A percentile compares a stretch with the other conserved stretches of the same genome.
Evolutionary conservation across 2,888 invertebrate species (phyloP).

Genomic region (Lasioglossum morio): DNA sequence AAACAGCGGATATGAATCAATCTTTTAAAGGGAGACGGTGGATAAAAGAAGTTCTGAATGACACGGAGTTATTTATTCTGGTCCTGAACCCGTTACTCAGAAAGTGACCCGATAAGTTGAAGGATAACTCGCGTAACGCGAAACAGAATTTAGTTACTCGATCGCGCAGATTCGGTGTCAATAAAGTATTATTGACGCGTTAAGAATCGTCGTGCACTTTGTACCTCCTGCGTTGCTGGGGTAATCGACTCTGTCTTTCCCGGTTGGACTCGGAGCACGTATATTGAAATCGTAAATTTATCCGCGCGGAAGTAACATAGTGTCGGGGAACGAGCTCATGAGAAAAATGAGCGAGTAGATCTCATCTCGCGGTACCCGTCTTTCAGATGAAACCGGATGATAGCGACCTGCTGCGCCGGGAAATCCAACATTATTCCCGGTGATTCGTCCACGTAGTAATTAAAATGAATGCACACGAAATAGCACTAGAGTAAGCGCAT

Average conservation of each 20-base stretch:
- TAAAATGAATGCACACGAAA: too few species aligned
- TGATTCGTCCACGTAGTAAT: neutral
- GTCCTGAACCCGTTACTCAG: too few species aligned
- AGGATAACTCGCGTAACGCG: neutral
- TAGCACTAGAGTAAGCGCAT: neutral
- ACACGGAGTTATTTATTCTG: neutral
- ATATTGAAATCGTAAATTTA: constrained; percentile 1
- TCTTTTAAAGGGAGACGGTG: neutral
- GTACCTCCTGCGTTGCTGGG: too few species aligned
- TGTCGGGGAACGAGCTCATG: neutral
- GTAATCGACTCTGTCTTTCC: neutral
- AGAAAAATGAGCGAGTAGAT: constrained; percentile 1
- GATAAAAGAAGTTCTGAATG: neutral
- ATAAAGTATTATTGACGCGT: neutral
- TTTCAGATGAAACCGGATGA: neutral
- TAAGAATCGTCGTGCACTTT: neutral
- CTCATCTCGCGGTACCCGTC: neutral
- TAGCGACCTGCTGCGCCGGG: neutral
- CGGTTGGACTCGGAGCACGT: neutral
- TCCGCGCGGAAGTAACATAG: neutral
- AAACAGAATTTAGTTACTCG: neutral
- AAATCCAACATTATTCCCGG: neutral
- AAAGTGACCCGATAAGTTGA: neutral
- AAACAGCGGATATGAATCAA: neutral
- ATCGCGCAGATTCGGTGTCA: neutral